Conservation (phyloP, 2,797 vertebrate genomes). For the Sparus aurata region DNA sequence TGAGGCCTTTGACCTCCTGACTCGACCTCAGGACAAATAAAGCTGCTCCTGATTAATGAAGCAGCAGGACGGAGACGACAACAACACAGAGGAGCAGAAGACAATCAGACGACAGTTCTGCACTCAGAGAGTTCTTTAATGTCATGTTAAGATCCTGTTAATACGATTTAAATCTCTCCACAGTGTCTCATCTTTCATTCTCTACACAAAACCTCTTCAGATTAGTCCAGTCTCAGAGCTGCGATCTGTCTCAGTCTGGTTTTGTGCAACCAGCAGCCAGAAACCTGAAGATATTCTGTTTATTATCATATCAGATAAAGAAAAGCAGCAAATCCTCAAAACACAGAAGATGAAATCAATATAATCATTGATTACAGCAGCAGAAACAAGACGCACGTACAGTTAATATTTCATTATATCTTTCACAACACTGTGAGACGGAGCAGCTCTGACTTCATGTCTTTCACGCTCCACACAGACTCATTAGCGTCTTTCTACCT, state of each 20-base stretch:
- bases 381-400: too few species aligned
- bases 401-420: too few species aligned
- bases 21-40: neutral
- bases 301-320: neutral
- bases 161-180: neutral
- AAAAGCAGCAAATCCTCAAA: too few species aligned
- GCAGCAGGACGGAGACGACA: neutral
- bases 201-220: too few species aligned
- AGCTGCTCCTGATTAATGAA: neutral
- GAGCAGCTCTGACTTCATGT: neutral
- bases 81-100: neutral
- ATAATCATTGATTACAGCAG: too few species aligned
- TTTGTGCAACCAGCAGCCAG: neutral
- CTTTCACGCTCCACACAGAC: too few species aligned
- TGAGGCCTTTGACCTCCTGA: slow-evolving; percentile 19
- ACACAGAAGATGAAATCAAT: too few species aligned
- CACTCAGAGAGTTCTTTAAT: neutral
- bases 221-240: too few species aligned
- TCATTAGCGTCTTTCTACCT: neutral
- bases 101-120: neutral
- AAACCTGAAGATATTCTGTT: neutral
- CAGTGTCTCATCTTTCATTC: neutral
- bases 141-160: neutral
- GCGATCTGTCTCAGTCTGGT: too few species aligned
- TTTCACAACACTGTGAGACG: too few species aligned